phyloP scores from a whole-genome alignment of 2,888 invertebrate genomes.

The Drosophila bunnanda region DNA sequence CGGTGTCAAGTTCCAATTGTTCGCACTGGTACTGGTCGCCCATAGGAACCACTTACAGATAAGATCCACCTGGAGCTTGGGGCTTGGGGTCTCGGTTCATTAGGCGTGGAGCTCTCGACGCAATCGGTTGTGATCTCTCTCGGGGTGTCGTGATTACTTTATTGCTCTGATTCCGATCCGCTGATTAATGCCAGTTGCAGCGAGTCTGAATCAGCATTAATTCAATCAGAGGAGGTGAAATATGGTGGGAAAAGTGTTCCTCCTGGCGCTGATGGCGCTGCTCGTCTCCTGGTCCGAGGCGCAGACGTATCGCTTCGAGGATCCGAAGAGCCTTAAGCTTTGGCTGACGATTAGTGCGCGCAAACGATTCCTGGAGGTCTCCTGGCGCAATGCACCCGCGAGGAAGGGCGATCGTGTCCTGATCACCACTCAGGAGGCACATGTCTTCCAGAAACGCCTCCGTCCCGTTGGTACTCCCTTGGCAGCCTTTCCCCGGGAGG shows the following conservation, averaged over 20 bases:
- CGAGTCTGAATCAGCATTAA: conserved; percentile 65
- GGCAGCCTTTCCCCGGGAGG: conserved; percentile 58
- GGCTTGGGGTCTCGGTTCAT: conserved; percentile 13
- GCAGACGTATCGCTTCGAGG: conserved; percentile 9
- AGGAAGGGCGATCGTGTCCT: conserved; percentile 77
- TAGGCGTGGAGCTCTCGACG: conserved; percentile 22
- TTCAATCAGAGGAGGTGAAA: conserved; percentile 43
- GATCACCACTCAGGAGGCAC: conserved; percentile 79
- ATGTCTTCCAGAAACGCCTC: conserved; percentile 73
- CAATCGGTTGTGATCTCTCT: conserved; percentile 39
- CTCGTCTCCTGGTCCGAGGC: conserved; percentile 35
- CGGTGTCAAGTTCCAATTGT: conserved; percentile 33
- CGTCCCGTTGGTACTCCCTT: conserved; percentile 66
- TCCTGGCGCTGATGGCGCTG: conserved; percentile 30
- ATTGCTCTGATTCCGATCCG: conserved; percentile 36
- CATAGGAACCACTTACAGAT: conserved; percentile 1
- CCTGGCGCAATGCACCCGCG: conserved; percentile 82
- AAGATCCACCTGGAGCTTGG: conserved; percentile 20
- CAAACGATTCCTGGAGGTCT: conserved; percentile 82
- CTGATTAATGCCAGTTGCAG: conserved; percentile 66
- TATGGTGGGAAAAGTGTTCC: conserved; percentile 38
- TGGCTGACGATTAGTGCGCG: conserved; percentile 84
- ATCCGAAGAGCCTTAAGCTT: conserved; percentile 52
- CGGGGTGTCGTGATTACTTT: conserved; percentile 25
- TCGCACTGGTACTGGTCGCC: conserved; percentile 13